Percentiles rank a stretch among this genome's conserved stretches.
Conservation (phyloP, 2,113 vertebrate species). For the Plecotus auritus region DNA sequence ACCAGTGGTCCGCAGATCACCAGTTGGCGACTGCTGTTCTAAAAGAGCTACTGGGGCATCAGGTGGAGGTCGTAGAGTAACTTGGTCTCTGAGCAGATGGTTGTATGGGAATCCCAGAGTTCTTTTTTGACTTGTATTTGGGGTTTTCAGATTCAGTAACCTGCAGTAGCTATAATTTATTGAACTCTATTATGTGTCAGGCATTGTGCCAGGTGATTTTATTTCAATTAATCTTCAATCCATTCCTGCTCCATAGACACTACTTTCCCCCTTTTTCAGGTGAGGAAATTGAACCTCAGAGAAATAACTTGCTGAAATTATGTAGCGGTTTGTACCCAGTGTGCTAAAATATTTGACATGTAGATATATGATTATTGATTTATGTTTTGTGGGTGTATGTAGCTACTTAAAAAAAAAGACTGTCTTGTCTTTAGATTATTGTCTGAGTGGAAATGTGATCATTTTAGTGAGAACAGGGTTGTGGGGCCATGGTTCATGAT, state of each 20-base stretch:
- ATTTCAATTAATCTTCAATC: background rate
- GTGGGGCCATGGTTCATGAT: background rate
- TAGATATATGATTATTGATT: background rate
- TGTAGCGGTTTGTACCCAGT: background rate
- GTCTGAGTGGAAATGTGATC: background rate
- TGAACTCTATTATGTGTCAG: background rate
- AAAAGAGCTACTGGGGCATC: background rate
- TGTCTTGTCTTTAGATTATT: background rate
- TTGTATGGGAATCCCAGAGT: background rate
- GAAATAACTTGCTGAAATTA: constrained; percentile 5
- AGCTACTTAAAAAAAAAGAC: background rate
- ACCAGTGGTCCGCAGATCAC: no score
- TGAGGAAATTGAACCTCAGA: constrained; percentile 26
- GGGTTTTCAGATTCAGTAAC: background rate
- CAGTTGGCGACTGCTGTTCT: no score
- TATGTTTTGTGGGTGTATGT: background rate
- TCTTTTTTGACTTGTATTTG: background rate
- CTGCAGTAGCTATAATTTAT: background rate
- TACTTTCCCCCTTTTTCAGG: background rate
- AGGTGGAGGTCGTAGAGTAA: background rate
- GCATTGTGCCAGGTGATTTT: background rate
- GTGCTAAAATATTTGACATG: background rate
- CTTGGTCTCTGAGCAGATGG: background rate
- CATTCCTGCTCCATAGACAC: background rate
- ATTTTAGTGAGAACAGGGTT: background rate